Evolutionary conservation across 1,140 invertebrate species (phyloP), one percentile per base, ranked within the genome.

Genomic region (Sarcophaga peregrina): DNA sequence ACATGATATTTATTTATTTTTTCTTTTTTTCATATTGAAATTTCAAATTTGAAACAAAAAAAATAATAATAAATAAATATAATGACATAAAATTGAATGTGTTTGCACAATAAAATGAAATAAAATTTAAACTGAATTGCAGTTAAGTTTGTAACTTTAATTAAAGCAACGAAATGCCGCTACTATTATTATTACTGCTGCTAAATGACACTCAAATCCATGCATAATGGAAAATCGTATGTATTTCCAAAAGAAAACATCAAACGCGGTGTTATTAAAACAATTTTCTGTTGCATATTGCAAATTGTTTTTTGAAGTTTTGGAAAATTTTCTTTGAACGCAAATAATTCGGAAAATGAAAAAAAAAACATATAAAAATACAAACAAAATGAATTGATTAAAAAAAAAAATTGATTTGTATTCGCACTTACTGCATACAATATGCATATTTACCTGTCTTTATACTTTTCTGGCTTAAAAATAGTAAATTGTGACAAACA

Each of bases 161-260:
- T 68, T 68, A 68, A 68, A 68, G 62, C 62, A 25, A 8, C 8
- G 20, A 20, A 20, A 68, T 20, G 62, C 62, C 62, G 62, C 62
- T 68, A 20, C 62, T 20, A 68, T 68, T 68, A 68, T 68, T 68
- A 68, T 68, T 68, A 58, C 54, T 58, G 13, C 10, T n/a, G n/a
- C 11, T 37, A 58, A 58, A 58, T 58, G 15, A 58, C 54, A 58
- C n/a, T 37, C 25, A 37, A 37, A 37, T 37, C 25, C 25, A 37
- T 37, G 1, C 25, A 4, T 4, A 37, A 68, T 68, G 62, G n/a
- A 68, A 68, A 68, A 68, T 68, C 62, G 20, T 68, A 68, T 25
- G 25, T 37, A 37, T 68, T 20, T 20, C 17, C 5, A 25, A 52
- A 68, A 25, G 62, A 68, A 68, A 68, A 68, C 20, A 17, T 25